These are phyloP conservation scores for Anoura caudifer DNA, from an alignment of 2,113 vertebrate species.

Conservation along the genomic window DNA sequence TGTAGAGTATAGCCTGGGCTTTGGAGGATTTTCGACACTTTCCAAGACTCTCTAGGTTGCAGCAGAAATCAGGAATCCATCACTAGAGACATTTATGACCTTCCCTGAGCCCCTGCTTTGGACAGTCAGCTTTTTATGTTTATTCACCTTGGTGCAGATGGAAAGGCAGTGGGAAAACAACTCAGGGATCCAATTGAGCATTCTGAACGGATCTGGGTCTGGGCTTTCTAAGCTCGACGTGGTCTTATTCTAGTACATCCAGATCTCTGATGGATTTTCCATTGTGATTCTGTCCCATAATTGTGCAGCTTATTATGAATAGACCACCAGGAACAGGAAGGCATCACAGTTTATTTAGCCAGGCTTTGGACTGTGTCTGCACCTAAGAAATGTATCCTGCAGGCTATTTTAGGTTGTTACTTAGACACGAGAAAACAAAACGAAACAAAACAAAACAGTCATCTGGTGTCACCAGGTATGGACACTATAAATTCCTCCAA, in stretches of 20 bases:
- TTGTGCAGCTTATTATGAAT: conserved; percentile 52
- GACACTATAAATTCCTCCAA: not conserved
- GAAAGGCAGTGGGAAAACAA: not conserved
- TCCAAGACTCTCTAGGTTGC: not conserved
- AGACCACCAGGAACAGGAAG: conserved; percentile 49
- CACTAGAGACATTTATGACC: not conserved
- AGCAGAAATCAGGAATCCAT: not conserved
- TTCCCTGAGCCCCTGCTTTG: not conserved
- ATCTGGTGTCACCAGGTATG: conserved; percentile 24
- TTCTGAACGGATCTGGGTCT: not conserved
- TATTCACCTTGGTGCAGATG: not conserved
- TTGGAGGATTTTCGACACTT: not conserved
- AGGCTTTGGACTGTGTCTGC: conserved; percentile 47
- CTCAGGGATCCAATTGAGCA: not conserved
- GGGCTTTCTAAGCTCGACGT: not conserved
- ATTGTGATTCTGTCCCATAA: conserved; percentile 40
- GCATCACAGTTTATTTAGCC: conserved; percentile 40
- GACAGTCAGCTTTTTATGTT: not conserved
- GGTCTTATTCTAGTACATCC: conserved; percentile 58
- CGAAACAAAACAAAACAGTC: conserved; percentile 8
- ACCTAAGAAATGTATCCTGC: conserved; percentile 45
- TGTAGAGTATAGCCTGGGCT: not conserved
- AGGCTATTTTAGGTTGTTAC: conserved; percentile 47
- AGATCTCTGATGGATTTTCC: conserved; percentile 38
- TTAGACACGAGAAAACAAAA: not conserved